Evolutionary conservation across 2,888 invertebrate genomes (phyloP).

Genomic region (Cynaeus angustus): DNA sequence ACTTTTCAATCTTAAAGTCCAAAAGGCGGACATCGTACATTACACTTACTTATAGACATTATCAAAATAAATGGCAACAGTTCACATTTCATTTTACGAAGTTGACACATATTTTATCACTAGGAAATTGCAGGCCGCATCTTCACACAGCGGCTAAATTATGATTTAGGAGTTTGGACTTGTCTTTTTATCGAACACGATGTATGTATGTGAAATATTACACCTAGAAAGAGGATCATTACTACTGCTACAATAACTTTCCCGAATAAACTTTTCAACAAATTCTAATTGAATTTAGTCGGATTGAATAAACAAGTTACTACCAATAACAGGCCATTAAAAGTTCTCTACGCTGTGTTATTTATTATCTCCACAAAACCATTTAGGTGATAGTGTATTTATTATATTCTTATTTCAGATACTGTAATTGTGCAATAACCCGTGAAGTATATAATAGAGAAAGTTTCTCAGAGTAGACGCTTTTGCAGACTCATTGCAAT

Average conservation of each 20-base stretch:
- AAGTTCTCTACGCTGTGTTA: slow-evolving; percentile 29
- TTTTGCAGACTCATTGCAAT: slow-evolving; percentile 62
- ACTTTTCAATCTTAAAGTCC: slow-evolving; percentile 54
- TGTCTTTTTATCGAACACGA: slow-evolving; percentile 45
- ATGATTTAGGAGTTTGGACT: slow-evolving; percentile 43
- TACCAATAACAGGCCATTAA: slow-evolving; percentile 41
- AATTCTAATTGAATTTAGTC: slow-evolving; percentile 35
- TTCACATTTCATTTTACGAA: slow-evolving; percentile 55
- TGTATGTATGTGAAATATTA: slow-evolving; percentile 30
- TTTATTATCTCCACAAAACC: slow-evolving; percentile 40
- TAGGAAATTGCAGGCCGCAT: slow-evolving; percentile 41
- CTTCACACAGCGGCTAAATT: slow-evolving; percentile 42
- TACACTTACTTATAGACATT: slow-evolving; percentile 55
- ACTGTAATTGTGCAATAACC: slow-evolving; percentile 57
- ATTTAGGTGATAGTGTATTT: slow-evolving; percentile 41
- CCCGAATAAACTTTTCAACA: slow-evolving; percentile 19
- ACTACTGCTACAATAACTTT: neutral
- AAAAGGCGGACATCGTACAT: slow-evolving; percentile 51
- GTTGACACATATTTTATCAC: slow-evolving; percentile 55
- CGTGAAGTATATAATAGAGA: slow-evolving; percentile 56
- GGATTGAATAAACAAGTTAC: slow-evolving; percentile 35
- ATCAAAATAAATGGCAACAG: slow-evolving; percentile 56
- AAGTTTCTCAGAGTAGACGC: slow-evolving; percentile 49
- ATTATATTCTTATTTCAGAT: slow-evolving; percentile 39
- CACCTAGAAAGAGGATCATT: slow-evolving; percentile 9